Evolutionary conservation across 53 echinoderm and acorn worm species (phyloP), one percentile per base, ranked within the genome.

Genomic region (Echinometra lucunter): DNA sequence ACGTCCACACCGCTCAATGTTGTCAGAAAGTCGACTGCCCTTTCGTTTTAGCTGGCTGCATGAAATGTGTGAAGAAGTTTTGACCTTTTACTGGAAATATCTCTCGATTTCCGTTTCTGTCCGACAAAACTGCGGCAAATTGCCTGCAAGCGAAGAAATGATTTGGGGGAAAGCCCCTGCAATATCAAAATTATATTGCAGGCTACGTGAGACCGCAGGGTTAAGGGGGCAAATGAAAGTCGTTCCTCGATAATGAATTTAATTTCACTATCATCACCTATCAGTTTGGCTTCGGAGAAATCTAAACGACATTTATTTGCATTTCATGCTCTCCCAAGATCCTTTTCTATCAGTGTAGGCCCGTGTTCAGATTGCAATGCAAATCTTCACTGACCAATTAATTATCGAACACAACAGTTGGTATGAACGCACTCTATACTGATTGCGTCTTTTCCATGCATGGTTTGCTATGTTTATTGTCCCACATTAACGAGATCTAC

Each of bases 401-500:
- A 30, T 30, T 67, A 21, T 56, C 0, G 23, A 63, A 23, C 63
- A 63, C 10, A 63, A 63, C 21, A 23, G 21, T 40, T 18, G 78
- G 42, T 78, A 42, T 78, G 42, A 78, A 78, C 78, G 78, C 78
- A 40, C 78, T 35, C 78, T 6, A 15, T 21, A 19, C 21, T 78
- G 78, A 78, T 78, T 40, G 78, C 42, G 78, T 38, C 19, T 21
- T 42, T 23, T 38, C 21, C 19, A 78, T 78, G 78, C 78, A 40
- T 78, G 78, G 40, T 42, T 78, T 42, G 40, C 19, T 34, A 16
- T 88, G 88, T 88, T 88, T 88, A 88, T 88, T 88, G 56, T 88
- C 88, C 18, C 56, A 56, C 56, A 88, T 88, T 88, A 88, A 49
- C 88, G 88, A 88, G 88, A 88, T 88, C 55, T 56, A 88, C 88